Evolutionary conservation across 64 coral and sea anemone genomes (phyloP).

Genomic region (Pocillopora verrucosa): DNA sequence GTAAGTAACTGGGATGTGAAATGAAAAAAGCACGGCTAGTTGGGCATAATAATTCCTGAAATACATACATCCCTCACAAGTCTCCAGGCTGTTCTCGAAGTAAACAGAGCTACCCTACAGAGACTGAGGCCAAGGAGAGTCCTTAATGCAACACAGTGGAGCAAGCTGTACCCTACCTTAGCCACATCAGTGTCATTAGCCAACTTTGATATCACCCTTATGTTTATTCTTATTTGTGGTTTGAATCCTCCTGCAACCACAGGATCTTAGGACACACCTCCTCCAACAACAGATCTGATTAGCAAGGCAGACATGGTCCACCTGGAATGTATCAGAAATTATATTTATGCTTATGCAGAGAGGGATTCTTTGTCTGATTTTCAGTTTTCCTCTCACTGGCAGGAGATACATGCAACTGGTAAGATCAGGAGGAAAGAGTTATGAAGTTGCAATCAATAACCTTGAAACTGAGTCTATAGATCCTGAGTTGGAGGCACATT

Average conservation of each 20-base stretch:
- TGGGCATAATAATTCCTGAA: too few relatives aligned
- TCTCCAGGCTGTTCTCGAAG: neutral
- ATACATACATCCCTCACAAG: neutral
- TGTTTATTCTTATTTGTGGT: neutral
- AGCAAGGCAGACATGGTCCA: neutral
- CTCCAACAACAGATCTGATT: neutral
- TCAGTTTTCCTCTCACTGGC: neutral
- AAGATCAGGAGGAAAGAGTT: neutral
- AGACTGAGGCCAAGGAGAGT: neutral
- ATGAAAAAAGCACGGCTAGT: too few relatives aligned
- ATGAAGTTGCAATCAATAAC: neutral
- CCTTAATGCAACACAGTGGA: conserved; percentile 1
- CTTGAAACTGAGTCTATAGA: neutral
- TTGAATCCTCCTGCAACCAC: neutral
- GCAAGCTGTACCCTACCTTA: conserved; percentile 1
- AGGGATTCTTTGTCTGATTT: neutral
- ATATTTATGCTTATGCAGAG: neutral
- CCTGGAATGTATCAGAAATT: neutral
- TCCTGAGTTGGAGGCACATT: neutral
- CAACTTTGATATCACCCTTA: conserved; percentile 8
- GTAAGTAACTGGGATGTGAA: too few relatives aligned
- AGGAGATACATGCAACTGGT: neutral
- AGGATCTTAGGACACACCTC: neutral
- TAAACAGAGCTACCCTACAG: neutral
- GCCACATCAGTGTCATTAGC: neutral